Conservation (phyloP, 2,797 vertebrate genomes). For the Neomorphus geoffroyi region DNA sequence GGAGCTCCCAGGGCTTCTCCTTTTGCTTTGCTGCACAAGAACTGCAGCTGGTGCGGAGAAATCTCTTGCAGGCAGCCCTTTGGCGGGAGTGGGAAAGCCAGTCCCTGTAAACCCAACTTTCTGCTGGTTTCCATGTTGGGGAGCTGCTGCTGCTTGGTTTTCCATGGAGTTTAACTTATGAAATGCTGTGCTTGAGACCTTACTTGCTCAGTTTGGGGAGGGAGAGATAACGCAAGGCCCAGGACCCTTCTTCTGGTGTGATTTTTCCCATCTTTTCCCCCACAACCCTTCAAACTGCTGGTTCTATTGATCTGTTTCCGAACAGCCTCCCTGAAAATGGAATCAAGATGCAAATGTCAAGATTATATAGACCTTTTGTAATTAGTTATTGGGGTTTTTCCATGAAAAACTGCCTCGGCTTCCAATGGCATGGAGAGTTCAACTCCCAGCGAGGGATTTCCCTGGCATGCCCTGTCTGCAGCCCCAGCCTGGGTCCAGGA, state of each 20-base stretch:
- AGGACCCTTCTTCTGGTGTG: background rate
- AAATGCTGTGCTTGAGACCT: background rate
- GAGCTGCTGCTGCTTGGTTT: background rate
- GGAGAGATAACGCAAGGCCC: accelerated
- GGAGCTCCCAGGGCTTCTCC: background rate
- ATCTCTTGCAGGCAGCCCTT: background rate
- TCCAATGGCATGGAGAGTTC: background rate
- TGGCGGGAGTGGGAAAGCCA: background rate
- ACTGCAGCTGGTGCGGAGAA: accelerated
- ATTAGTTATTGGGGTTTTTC: too few relatives aligned
- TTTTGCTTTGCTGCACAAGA: background rate
- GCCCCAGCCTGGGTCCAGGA: background rate
- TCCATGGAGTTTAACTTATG: background rate
- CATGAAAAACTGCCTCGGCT: background rate
- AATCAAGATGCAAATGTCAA: background rate
- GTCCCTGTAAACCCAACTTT: background rate
- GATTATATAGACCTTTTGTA: background rate
- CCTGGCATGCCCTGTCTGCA: accelerated
- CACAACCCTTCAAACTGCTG: background rate
- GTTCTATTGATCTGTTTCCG: background rate
- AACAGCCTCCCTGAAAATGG: background rate
- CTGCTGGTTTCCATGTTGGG: background rate
- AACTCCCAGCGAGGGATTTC: background rate
- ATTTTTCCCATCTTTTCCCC: background rate
- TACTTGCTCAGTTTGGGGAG: too few relatives aligned